These are phyloP conservation scores for Pogonocherus hispidulus DNA, from an alignment of 2,888 invertebrate genomes.

Conservation along the genomic window DNA sequence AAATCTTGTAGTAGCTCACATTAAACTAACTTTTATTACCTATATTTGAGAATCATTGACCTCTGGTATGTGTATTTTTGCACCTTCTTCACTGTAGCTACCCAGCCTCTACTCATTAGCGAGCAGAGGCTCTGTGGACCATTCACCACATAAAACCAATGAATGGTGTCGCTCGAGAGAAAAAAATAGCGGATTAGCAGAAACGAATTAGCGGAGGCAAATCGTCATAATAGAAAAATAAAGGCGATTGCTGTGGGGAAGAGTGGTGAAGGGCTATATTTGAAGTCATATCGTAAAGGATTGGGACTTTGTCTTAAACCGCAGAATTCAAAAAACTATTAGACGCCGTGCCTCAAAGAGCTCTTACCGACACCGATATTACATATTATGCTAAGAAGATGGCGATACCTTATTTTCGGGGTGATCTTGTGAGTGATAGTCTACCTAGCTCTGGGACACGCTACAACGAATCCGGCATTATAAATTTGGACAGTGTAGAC, in stretches of 20 bases:
- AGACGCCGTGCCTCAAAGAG: neutral
- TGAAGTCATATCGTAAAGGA: conserved; percentile 45
- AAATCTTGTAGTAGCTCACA: too few relatives aligned
- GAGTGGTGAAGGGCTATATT: conserved; percentile 38
- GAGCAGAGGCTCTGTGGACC: too few relatives aligned
- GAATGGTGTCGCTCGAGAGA: too few relatives aligned
- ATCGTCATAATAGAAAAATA: conserved; percentile 62
- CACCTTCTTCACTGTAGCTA: too few relatives aligned
- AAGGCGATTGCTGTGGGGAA: conserved; percentile 61
- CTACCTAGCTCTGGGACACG: conserved; percentile 18
- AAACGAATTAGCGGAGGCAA: conserved; percentile 56
- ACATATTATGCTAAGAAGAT: conserved; percentile 18
- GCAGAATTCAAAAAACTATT: neutral
- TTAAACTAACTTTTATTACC: too few relatives aligned
- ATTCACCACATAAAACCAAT: too few relatives aligned
- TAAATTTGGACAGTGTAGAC: conserved; percentile 39
- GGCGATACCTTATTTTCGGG: too few relatives aligned
- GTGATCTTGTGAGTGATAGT: conserved; percentile 48
- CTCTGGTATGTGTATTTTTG: too few relatives aligned
- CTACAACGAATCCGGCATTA: conserved; percentile 30
- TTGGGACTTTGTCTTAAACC: neutral
- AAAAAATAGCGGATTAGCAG: too few relatives aligned
- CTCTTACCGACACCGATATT: neutral
- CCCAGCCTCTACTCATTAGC: too few relatives aligned
- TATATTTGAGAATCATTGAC: too few relatives aligned